Evolutionary conservation across 2,888 invertebrate species (phyloP).

Genomic region (Monoplex corrugatus): DNA sequence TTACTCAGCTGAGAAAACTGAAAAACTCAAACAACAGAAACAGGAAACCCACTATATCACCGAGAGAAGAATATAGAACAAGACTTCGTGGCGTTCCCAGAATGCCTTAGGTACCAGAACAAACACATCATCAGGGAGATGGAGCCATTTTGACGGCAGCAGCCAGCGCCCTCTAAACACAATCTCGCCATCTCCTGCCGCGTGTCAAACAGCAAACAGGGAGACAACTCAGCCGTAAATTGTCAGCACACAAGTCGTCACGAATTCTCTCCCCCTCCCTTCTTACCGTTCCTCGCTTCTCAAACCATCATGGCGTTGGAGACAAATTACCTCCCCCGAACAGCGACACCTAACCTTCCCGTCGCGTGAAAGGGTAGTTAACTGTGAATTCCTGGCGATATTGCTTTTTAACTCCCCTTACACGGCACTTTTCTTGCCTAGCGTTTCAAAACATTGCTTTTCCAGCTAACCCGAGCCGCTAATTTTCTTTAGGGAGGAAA

Average conservation of each 20-base stretch:
- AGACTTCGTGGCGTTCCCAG: not conserved
- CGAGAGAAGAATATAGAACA: too few relatives aligned
- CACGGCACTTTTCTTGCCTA: not conserved
- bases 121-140: constrained; percentile 35
- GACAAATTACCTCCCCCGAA: constrained; percentile 46
- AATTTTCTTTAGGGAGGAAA: constrained; percentile 30
- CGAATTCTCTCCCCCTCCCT: not conserved
- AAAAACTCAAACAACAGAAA: too few relatives aligned
- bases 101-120: not conserved
- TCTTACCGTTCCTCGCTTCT: not conserved
- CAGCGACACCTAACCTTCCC: constrained; percentile 42
- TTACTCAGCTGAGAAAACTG: too few relatives aligned
- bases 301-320: not conserved
- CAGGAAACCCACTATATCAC: too few relatives aligned
- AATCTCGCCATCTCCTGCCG: constrained; percentile 10
- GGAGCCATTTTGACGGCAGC: not conserved
- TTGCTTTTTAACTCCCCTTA: constrained; percentile 51
- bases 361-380: constrained; percentile 50
- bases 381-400: constrained; percentile 50
- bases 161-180: not conserved
- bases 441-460: constrained; percentile 49
- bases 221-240: constrained; percentile 35
- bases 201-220: constrained; percentile 32
- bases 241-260: constrained; percentile 16
- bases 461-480: not conserved